phyloP scores from a whole-genome alignment of 1,140 invertebrate genomes.

The Oscheius sp. region DNA sequence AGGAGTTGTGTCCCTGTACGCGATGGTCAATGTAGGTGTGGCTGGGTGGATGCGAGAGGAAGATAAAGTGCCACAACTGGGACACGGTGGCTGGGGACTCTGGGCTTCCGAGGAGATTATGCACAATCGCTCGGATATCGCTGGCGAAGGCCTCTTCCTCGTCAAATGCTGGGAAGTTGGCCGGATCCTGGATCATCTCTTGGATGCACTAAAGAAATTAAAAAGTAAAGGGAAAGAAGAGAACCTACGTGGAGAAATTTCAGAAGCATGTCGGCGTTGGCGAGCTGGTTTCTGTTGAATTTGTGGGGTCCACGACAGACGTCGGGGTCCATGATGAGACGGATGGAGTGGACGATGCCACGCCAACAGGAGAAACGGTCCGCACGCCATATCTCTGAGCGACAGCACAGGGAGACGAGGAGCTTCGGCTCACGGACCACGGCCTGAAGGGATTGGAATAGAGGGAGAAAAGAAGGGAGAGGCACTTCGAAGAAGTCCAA shows the following conservation, averaged over 20 bases:
- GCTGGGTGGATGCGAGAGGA: conserved; percentile 32
- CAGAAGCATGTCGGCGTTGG: conserved; percentile 14
- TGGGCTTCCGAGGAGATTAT: conserved; percentile 12
- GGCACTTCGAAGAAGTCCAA: too few relatives aligned
- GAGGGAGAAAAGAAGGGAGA: too few relatives aligned
- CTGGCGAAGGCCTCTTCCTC: conserved; percentile 6
- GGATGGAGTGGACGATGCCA: neutral
- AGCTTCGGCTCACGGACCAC: conserved; percentile 15
- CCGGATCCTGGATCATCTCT: conserved; percentile 20
- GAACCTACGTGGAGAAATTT: conserved; percentile 24
- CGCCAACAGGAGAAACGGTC: conserved; percentile 4
- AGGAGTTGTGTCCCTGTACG: conserved; percentile 21
- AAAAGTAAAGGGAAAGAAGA: neutral
- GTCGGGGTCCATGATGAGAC: neutral
- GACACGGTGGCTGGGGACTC: conserved; percentile 17
- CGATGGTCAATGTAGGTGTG: conserved; percentile 36
- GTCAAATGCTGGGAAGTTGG: conserved; percentile 11
- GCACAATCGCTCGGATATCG: conserved; percentile 4
- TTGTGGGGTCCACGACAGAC: neutral
- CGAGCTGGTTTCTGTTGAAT: conserved; percentile 24
- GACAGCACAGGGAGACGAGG: conserved; percentile 6
- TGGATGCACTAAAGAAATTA: conserved; percentile 11
- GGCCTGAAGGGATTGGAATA: conserved; percentile 1
- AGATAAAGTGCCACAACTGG: conserved; percentile 32
- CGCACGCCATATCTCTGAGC: neutral